Conservation (phyloP, 2,888 invertebrate species). For the Euclidia mi region DNA sequence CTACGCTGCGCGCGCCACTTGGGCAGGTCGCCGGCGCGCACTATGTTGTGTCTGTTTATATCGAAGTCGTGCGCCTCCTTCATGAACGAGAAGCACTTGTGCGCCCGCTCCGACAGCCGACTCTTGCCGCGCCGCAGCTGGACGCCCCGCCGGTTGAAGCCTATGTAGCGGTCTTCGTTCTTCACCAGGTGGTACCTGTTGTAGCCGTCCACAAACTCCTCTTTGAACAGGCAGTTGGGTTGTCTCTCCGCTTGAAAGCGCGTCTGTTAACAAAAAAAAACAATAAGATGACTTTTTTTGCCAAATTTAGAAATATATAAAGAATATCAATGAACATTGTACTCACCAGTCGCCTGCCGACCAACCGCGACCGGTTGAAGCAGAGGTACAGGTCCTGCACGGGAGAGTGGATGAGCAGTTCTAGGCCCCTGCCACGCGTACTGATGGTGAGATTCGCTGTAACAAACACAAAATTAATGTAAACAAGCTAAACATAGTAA, state of each 20-base stretch:
- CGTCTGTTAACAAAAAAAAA: constrained; percentile 72
- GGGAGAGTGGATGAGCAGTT: constrained; percentile 92
- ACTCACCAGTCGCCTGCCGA: constrained; percentile 92
- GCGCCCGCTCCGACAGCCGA: constrained; percentile 78
- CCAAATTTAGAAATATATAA: not conserved
- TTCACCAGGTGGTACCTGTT: constrained; percentile 91
- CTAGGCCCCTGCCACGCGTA: constrained; percentile 90
- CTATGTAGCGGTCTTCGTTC: constrained; percentile 90
- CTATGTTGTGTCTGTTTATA: constrained; percentile 90
- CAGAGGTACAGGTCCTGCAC: constrained; percentile 93
- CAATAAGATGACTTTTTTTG: constrained; percentile 3
- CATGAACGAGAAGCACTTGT: constrained; percentile 91
- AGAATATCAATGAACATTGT: constrained; percentile 3
- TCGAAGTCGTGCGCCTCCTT: constrained; percentile 91
- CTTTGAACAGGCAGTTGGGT: constrained; percentile 91
- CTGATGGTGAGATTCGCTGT: constrained; percentile 92
- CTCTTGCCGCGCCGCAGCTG: constrained; percentile 87
- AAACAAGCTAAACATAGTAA: too few relatives aligned
- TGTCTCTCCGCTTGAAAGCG: constrained; percentile 90
- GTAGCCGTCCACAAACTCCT: constrained; percentile 91
- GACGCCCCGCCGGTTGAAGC: constrained; percentile 91
- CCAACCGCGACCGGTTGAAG: constrained; percentile 93
- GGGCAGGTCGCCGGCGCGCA: constrained; percentile 85
- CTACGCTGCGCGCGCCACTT: constrained; percentile 85
- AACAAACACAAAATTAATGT: constrained; percentile 71